Base-by-base conservation (phyloP, 2,888 invertebrate genomes). In the Parthenolecanium corni region DNA sequence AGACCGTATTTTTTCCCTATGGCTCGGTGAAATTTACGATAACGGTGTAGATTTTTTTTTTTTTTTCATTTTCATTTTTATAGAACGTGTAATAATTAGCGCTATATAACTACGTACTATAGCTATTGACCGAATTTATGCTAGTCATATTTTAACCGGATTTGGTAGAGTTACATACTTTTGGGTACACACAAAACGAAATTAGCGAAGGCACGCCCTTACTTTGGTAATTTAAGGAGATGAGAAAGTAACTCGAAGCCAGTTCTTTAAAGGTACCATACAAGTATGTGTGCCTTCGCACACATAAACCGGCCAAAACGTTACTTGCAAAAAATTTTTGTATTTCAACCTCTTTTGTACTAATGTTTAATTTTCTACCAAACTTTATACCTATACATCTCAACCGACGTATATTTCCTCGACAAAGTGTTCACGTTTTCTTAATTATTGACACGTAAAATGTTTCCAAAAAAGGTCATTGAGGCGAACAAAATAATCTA, bases 71-170 rank as follows among this genome's bases (percentile, higher is more conserved):
- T n/a, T n/a, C n/a, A n/a, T n/a, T n/a, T 53, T 53, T 38, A 53
- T 53, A 53, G 53, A 53, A 53, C 53, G 53, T 53, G 40, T 53
- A 53, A 53, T 53, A 38, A 53, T 20, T 53, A 31, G 31, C 31
- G 31, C 31, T 31, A 31, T 31, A 31, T 31, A 31, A 31, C 31
- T 31, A 31, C 31, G 31, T 31, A 31, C 31, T 31, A 31, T 49
- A 58, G 58, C 47, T 58, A 58, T 58, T 58, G 58, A 58, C 58
- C 58, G 58, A 58, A 58, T 58, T 58, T 58, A 49, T 58, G 58
- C 58, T 47, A 58, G 58, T 58, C 58, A 58, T 49, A 58, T 58
- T 49, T 58, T 58, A 58, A 58, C 58, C 58, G 58, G 58, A 58
- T 58, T 58, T 58, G 58, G 58, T 58, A 58, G 20, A 44, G 16